Conservation (phyloP, 2,888 invertebrate species). For the Drosophila infuscata region DNA sequence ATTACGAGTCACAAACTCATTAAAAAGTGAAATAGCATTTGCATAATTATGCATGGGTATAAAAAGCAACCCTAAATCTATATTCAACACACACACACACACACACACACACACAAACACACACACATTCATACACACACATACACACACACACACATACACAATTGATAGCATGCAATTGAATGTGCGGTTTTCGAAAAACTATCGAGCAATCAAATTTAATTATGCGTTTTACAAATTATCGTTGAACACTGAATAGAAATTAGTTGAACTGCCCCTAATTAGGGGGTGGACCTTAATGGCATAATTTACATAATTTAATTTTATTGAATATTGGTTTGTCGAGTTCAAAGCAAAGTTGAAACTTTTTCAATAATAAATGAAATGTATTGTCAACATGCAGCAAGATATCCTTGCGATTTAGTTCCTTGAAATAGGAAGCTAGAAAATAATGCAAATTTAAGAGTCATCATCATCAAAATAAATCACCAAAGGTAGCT, state of each 20-base stretch:
- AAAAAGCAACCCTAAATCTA: constrained; percentile 1
- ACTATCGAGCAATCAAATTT: constrained; percentile 54
- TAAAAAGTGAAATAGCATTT: constrained; percentile 48
- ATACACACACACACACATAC: background rate
- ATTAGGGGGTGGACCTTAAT: background rate
- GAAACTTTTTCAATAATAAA: background rate
- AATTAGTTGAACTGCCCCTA: constrained; percentile 28
- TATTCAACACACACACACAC: background rate
- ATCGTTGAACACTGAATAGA: constrained; percentile 38
- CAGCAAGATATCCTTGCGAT: background rate
- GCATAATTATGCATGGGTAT: constrained; percentile 35
- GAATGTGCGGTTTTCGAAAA: constrained; percentile 11
- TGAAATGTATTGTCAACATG: background rate
- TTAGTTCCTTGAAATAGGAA: background rate
- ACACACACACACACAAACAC: background rate
- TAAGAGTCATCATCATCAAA: constrained; percentile 19
- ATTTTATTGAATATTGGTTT: constrained; percentile 2
- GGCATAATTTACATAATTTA: background rate
- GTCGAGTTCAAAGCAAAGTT: too few relatives aligned
- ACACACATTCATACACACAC: background rate
- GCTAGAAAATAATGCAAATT: background rate
- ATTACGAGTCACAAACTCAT: constrained; percentile 44
- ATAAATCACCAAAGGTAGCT: background rate
- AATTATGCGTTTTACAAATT: constrained; percentile 61
- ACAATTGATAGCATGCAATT: constrained; percentile 34